A percentile compares a stretch with the other conserved stretches of the same genome.
These are phyloP conservation scores for Furcifer pardalis DNA, from an alignment of 2,797 vertebrate genomes.

Conservation along the genomic window DNA sequence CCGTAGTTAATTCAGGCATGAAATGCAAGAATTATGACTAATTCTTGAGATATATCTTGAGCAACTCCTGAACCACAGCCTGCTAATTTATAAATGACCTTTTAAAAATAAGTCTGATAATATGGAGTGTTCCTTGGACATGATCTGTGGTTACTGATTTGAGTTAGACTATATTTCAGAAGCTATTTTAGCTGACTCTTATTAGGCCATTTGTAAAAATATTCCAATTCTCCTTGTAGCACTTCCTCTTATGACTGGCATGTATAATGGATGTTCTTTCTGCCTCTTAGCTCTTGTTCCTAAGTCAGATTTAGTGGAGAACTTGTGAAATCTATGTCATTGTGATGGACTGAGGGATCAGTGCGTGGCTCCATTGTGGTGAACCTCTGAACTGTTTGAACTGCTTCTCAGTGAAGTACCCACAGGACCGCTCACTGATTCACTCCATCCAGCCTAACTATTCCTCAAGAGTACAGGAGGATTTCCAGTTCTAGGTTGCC, in stretches of 20 bases:
- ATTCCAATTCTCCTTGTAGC: not conserved
- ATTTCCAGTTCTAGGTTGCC: not conserved
- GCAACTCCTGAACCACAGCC: constrained; percentile 40
- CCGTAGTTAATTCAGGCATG: constrained; percentile 42
- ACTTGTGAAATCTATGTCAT: not conserved
- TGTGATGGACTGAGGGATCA: no score
- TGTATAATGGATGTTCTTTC: not conserved
- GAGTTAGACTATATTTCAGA: not conserved
- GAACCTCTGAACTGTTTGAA: no score
- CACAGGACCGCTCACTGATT: not conserved
- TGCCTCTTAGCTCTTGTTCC: not conserved
- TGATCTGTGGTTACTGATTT: not conserved
- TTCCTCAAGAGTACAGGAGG: not conserved
- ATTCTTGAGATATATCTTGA: constrained; percentile 19
- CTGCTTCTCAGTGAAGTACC: not conserved
- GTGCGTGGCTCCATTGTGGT: no score
- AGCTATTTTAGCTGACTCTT: not conserved
- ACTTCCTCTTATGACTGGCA: not conserved
- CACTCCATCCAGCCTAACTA: not conserved
- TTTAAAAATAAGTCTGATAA: constrained; percentile 27
- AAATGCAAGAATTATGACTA: constrained; percentile 32
- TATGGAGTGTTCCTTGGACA: constrained; percentile 11
- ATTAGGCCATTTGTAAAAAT: not conserved
- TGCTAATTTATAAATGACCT: constrained; percentile 46
- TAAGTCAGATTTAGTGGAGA: no score